Percentiles rank a stretch among this genome's conserved stretches.
Conservation (phyloP, 2,888 invertebrate species). For the Dyspetes luteomarginatus region DNA sequence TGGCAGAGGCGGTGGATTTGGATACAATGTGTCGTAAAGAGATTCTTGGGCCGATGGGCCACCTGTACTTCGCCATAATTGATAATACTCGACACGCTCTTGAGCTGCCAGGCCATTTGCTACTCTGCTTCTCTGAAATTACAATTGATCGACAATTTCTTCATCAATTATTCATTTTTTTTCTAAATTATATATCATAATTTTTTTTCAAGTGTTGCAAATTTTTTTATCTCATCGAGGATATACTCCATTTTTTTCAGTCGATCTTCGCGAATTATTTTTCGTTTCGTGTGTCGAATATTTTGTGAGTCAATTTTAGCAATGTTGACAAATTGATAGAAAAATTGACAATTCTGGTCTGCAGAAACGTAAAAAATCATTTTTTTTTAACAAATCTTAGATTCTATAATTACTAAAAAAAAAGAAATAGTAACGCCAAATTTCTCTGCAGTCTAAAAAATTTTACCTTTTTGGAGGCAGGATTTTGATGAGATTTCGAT, state of each 20-base stretch:
- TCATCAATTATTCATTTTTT: not conserved
- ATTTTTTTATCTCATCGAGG: not conserved
- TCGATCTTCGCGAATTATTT: too few relatives aligned
- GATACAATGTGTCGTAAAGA: constrained; percentile 76
- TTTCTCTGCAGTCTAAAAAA: constrained; percentile 7
- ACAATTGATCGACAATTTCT: too few relatives aligned
- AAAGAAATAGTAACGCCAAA: too few relatives aligned
- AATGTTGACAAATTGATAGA: too few relatives aligned
- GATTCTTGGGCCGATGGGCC: constrained; percentile 77
- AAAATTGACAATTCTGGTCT: too few relatives aligned
- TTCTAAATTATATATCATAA: too few relatives aligned
- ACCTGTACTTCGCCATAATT: constrained; percentile 81
- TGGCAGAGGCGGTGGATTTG: constrained; percentile 87
- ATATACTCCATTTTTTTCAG: too few relatives aligned
- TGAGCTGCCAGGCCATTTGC: constrained; percentile 72
- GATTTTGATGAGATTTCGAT: constrained; percentile 53
- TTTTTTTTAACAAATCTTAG: not conserved
- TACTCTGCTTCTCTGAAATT: constrained; percentile 74
- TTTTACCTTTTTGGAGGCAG: constrained; percentile 74
- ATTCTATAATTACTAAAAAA: too few relatives aligned
- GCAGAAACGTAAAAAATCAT: not conserved
- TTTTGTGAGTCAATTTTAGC: too few relatives aligned
- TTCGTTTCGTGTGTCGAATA: too few relatives aligned
- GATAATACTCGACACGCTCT: constrained; percentile 81
- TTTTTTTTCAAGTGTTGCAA: constrained; percentile 8